phyloP scores from a whole-genome alignment of 2,888 invertebrate genomes.

The Volucella bombylans region DNA sequence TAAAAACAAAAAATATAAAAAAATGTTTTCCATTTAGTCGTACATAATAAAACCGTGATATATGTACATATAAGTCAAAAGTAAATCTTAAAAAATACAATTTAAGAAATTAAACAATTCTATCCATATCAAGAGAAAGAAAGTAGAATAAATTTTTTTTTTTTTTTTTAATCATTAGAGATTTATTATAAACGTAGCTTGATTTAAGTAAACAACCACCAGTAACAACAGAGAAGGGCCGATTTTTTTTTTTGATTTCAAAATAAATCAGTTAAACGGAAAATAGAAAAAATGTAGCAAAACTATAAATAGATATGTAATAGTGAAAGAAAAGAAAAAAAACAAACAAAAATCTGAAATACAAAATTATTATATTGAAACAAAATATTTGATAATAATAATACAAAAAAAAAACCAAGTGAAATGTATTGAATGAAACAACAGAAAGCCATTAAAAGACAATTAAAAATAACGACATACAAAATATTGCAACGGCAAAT shows the following conservation, averaged over 20 bases:
- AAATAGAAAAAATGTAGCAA: slow-evolving; percentile 53
- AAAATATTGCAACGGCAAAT: slow-evolving; percentile 56
- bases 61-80: slow-evolving; percentile 63
- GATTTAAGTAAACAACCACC: slow-evolving; percentile 59
- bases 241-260: slow-evolving; percentile 51
- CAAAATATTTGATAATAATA: slow-evolving; percentile 50
- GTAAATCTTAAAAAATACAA: slow-evolving; percentile 44
- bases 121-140: slow-evolving; percentile 70
- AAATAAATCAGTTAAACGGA: slow-evolving; percentile 51
- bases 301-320: slow-evolving; percentile 64
- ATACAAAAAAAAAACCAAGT: slow-evolving; percentile 28
- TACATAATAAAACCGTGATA: slow-evolving; percentile 69
- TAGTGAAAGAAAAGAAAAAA: slow-evolving; percentile 15
- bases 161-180: slow-evolving; percentile 48
- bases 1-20: not conserved
- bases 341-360: slow-evolving; percentile 24
- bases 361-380: slow-evolving; percentile 36
- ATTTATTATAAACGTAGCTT: slow-evolving; percentile 12
- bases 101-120: slow-evolving; percentile 63
- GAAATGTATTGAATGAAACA: slow-evolving; percentile 35
- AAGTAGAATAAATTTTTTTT: slow-evolving; percentile 72
- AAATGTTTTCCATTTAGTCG: not conserved
- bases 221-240: slow-evolving; percentile 49
- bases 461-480: slow-evolving; percentile 42
- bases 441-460: slow-evolving; percentile 58